Evolutionary conservation across 2,113 vertebrate genomes (phyloP).

Genomic region (Ageneiosus marmoratus): DNA sequence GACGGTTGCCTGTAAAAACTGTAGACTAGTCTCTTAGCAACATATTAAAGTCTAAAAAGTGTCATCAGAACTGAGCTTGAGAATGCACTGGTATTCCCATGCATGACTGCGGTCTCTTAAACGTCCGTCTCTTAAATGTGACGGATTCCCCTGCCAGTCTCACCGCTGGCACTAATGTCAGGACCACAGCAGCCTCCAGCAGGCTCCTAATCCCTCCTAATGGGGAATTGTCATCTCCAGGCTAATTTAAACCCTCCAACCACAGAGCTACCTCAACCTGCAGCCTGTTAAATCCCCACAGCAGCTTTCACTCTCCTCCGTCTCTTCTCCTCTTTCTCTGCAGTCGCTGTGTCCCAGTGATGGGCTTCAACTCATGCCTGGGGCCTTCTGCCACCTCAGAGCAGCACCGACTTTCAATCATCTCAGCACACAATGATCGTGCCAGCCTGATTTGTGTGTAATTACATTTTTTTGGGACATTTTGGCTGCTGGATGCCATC

Average conservation of each 20-base stretch:
- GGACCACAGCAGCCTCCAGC: slow-evolving; percentile 69
- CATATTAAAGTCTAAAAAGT: background rate
- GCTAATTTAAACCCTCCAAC: slow-evolving; percentile 81
- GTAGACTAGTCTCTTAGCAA: background rate
- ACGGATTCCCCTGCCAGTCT: slow-evolving; percentile 77
- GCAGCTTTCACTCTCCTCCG: slow-evolving; percentile 61
- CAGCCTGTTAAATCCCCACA: slow-evolving; percentile 70
- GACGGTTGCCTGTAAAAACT: background rate
- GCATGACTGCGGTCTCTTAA: slow-evolving; percentile 50
- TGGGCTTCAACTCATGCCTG: slow-evolving; percentile 44
- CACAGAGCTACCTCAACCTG: slow-evolving; percentile 74
- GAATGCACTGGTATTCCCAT: slow-evolving; percentile 42
- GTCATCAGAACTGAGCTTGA: slow-evolving; percentile 45
- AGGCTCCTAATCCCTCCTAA: slow-evolving; percentile 81
- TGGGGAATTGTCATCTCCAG: slow-evolving; percentile 79
- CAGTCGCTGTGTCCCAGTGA: slow-evolving; percentile 23
- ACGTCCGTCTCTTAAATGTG: slow-evolving; percentile 69
- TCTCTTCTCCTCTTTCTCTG: slow-evolving; percentile 44
- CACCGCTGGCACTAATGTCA: slow-evolving; percentile 57
- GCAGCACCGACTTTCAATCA: slow-evolving; percentile 79
- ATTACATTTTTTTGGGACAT: slow-evolving; percentile 81
- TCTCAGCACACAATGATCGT: slow-evolving; percentile 71
- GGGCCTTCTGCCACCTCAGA: slow-evolving; percentile 66
- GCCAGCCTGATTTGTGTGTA: slow-evolving; percentile 81
- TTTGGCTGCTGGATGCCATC: slow-evolving; percentile 71